Percentiles rank a stretch among this genome's conserved stretches.
phyloP scores from a whole-genome alignment of 2,113 vertebrate genomes.

The Hassar affinis region DNA sequence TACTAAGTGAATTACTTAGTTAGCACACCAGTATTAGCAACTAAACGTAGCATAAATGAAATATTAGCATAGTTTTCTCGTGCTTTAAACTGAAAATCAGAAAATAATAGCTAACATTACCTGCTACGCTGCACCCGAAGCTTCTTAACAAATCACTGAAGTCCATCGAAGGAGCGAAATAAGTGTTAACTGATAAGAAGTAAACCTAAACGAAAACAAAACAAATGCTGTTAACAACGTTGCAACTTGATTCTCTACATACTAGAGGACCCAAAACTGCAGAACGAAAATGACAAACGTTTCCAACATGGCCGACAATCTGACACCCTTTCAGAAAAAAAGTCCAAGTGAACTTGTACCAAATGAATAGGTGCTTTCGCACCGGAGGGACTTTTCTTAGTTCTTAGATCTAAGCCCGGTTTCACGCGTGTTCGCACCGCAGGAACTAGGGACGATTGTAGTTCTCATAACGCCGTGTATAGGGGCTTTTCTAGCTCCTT shows the following conservation, averaged over 20 bases:
- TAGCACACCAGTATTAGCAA: neutral
- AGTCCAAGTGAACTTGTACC: neutral
- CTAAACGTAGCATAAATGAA: neutral
- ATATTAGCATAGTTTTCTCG: neutral
- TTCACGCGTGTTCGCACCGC: too few species aligned
- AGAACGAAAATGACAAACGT: constrained; percentile 41
- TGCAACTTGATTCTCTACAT: constrained; percentile 49
- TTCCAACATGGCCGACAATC: neutral
- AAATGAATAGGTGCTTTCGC: too few species aligned
- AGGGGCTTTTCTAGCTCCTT: too few species aligned
- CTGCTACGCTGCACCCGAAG: constrained; percentile 76
- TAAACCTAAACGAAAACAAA: constrained; percentile 53
- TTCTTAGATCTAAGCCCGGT: too few species aligned
- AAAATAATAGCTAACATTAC: constrained; percentile 55
- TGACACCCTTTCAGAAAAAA: constrained; percentile 34
- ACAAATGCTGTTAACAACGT: constrained; percentile 46
- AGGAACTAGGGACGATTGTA: too few species aligned
- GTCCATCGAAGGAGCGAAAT: constrained; percentile 58
- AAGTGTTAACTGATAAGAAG: constrained; percentile 23
- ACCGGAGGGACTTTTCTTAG: too few species aligned
- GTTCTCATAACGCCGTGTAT: too few species aligned
- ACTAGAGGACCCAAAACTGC: constrained; percentile 52
- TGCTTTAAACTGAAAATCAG: neutral
- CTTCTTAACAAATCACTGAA: constrained; percentile 70
- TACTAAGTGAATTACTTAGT: neutral